Percentiles rank a stretch among this genome's conserved stretches.
phyloP scores from a whole-genome alignment of 92 coral and sea anemone species.

The Paragorgia papillata region DNA sequence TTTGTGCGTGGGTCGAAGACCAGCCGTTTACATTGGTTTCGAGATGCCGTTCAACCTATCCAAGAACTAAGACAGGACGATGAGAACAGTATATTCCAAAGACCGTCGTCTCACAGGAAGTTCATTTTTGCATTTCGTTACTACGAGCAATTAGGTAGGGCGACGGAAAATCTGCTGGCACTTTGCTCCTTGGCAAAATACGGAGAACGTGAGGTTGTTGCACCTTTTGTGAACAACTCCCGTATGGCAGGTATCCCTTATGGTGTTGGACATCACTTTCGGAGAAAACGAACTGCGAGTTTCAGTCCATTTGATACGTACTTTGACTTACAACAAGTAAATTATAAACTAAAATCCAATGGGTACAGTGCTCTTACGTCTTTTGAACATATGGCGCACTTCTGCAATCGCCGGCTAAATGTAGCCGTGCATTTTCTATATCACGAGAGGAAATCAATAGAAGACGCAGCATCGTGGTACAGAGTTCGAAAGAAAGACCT shows the following conservation, averaged over 20 bases:
- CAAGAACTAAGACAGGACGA: background rate
- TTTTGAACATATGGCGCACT: slow-evolving; percentile 74
- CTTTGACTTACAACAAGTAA: slow-evolving; percentile 66
- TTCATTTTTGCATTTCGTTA: slow-evolving; percentile 93
- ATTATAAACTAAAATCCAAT: slow-evolving; percentile 60
- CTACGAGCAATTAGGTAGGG: slow-evolving; percentile 95
- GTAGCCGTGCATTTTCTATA: slow-evolving; percentile 87
- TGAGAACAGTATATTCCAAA: background rate
- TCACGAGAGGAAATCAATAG: slow-evolving; percentile 54
- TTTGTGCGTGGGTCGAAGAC: slow-evolving; percentile 15
- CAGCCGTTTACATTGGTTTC: slow-evolving; percentile 14
- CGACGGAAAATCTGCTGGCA: slow-evolving; percentile 84
- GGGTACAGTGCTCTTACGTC: slow-evolving; percentile 76
- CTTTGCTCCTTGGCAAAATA: slow-evolving; percentile 84
- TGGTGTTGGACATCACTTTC: slow-evolving; percentile 81
- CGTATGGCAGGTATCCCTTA: slow-evolving; percentile 90
- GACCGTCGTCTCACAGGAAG: slow-evolving; percentile 52
- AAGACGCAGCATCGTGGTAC: slow-evolving; percentile 82
- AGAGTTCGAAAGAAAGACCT: slow-evolving; percentile 63
- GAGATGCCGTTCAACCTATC: background rate
- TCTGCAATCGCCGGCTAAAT: slow-evolving; percentile 75
- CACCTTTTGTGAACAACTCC: slow-evolving; percentile 97
- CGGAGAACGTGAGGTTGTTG: slow-evolving; percentile 74
- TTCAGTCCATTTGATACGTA: slow-evolving; percentile 77
- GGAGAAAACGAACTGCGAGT: slow-evolving; percentile 51